Evolutionary conservation across 2,797 vertebrate genomes (phyloP).

Genomic region (Sebastes iracundus): DNA sequence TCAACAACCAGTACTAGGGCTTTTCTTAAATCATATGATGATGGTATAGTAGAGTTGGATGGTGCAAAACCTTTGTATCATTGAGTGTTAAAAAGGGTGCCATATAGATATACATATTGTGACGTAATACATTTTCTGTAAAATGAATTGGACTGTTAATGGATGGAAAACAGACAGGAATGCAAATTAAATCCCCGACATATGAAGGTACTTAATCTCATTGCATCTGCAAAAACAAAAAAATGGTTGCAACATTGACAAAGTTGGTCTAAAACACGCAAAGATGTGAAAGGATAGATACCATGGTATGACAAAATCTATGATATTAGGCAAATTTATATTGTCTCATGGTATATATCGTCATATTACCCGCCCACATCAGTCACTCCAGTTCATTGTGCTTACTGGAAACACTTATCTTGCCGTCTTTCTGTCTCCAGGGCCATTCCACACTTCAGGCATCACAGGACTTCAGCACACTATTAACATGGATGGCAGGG

Average conservation of each 20-base stretch:
- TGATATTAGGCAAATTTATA: not conserved
- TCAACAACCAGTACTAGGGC: not conserved
- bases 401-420: not conserved
- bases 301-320: not conserved
- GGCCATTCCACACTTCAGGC: conserved; percentile 85
- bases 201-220: not conserved
- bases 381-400: not conserved
- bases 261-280: not conserved
- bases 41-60: not conserved
- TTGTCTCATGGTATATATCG: not conserved
- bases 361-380: not conserved
- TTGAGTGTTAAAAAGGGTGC: not conserved
- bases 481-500: conserved; percentile 85
- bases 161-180: not conserved
- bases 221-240: not conserved
- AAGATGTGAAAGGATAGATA: not conserved
- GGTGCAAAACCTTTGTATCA: no score
- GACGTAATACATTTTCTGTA: not conserved
- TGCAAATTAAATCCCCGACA: not conserved
- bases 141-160: not conserved
- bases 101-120: not conserved
- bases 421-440: conserved; percentile 53
- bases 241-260: not conserved
- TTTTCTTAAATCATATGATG: not conserved
- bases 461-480: conserved; percentile 81